Percentiles rank a stretch among this genome's conserved stretches.
phyloP scores from a whole-genome alignment of 2,113 vertebrate genomes.

The Picathartes gymnocephalus region DNA sequence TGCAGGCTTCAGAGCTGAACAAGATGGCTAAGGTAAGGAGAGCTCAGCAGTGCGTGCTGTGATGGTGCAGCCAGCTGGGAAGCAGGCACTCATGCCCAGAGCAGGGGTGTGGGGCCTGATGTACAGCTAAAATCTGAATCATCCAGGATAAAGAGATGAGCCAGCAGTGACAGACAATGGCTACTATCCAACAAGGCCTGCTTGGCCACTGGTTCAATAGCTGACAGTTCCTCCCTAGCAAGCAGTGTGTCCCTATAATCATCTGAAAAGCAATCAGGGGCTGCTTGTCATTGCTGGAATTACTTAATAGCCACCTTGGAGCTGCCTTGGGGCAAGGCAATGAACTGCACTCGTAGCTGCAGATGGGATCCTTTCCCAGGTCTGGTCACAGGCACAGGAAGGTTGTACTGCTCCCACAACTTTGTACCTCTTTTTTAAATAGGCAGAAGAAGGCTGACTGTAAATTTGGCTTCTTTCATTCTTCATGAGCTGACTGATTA shows the following conservation, averaged over 20 bases:
- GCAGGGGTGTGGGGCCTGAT: rapidly evolving
- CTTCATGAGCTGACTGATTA: background rate
- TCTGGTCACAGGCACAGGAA: background rate
- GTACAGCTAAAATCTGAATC: background rate
- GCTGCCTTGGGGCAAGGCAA: background rate
- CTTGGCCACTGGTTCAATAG: background rate
- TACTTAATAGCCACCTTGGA: background rate
- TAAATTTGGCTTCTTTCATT: background rate
- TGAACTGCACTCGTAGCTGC: background rate
- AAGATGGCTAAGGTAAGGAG: background rate
- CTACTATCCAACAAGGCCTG: background rate
- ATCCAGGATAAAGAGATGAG: background rate
- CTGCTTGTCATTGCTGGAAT: background rate
- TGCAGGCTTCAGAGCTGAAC: background rate
- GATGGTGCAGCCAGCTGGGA: background rate
- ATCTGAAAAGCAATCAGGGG: background rate
- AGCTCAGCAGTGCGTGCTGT: background rate
- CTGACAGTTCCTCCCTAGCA: background rate
- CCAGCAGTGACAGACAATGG: background rate
- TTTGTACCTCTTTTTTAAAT: background rate
- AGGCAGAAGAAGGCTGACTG: background rate
- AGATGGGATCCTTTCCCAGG: background rate
- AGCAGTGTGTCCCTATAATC: background rate
- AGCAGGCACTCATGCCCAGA: background rate
- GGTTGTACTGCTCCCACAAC: background rate